Evolutionary conservation across 2,797 vertebrate species (phyloP).

Genomic region (Pelobates cultripes): DNA sequence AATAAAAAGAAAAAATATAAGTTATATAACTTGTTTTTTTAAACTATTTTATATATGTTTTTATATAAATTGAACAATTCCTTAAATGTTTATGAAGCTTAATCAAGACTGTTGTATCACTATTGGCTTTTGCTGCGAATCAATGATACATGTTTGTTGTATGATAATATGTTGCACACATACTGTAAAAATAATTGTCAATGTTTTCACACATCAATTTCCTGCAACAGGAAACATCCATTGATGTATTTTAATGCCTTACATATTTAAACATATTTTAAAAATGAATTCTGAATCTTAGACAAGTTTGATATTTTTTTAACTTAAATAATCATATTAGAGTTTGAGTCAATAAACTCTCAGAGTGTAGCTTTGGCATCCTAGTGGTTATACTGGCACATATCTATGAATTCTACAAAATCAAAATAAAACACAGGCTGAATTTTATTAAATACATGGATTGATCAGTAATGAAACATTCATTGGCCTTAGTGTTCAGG

Average conservation of each 20-base stretch:
- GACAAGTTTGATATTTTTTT: conserved; percentile 1
- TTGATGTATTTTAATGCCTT: not conserved
- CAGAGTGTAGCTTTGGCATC: not conserved
- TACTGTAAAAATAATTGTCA: conserved; percentile 1
- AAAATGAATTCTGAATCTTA: not conserved
- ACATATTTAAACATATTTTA: conserved; percentile 1
- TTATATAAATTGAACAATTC: too few relatives aligned
- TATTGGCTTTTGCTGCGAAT: too few relatives aligned
- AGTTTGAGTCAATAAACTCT: not conserved
- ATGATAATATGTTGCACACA: not conserved
- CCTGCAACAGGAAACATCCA: not conserved
- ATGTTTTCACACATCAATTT: not conserved
- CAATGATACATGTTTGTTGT: too few relatives aligned
- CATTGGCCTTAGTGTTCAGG: not conserved
- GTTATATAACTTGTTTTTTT: too few relatives aligned
- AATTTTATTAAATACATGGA: not conserved
- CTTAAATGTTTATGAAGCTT: too few relatives aligned
- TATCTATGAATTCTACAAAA: not conserved
- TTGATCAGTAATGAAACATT: not conserved
- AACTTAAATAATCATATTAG: not conserved
- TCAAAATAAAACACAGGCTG: conserved; percentile 4
- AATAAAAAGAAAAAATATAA: too few relatives aligned
- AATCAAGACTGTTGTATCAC: too few relatives aligned
- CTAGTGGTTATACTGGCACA: not conserved
- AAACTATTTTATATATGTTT: too few relatives aligned